Evolutionary conservation across 2,797 vertebrate genomes (phyloP).

Genomic region (Myotis findleyi): DNA sequence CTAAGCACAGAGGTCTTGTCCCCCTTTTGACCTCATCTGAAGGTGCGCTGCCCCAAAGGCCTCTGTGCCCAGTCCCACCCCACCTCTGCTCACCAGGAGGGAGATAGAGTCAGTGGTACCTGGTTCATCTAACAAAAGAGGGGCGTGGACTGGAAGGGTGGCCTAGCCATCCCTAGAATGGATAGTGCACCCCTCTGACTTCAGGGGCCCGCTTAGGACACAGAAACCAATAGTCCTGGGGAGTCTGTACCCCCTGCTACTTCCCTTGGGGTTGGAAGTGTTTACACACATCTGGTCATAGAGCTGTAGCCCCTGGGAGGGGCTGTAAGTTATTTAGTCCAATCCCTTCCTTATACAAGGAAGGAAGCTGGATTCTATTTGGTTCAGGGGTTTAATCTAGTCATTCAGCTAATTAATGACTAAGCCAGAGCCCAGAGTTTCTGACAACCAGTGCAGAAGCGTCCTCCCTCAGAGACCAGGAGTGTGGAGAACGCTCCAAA

Average conservation of each 20-base stretch:
- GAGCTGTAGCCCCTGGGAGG: neutral
- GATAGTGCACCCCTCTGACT: neutral
- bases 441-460: neutral
- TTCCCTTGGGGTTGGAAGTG: neutral
- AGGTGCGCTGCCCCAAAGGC: neutral
- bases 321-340: neutral
- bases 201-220: neutral
- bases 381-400: neutral
- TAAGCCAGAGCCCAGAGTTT: neutral
- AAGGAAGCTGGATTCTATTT: neutral
- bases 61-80: too few species aligned
- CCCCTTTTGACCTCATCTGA: neutral
- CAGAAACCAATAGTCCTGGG: neutral
- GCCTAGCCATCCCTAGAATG: neutral
- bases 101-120: fast-evolving
- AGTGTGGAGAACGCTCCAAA: neutral
- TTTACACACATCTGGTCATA: neutral
- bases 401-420: neutral
- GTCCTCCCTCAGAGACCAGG: neutral
- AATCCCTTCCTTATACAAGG: neutral
- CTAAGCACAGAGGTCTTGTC: neutral
- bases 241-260: neutral
- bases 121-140: neutral
- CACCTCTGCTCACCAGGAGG: neutral
- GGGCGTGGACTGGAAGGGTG: neutral